A percentile compares a stretch with the other conserved stretches of the same genome.
Conservation (phyloP, 2,113 vertebrate species). For the Leptobrachium leishanense region DNA sequence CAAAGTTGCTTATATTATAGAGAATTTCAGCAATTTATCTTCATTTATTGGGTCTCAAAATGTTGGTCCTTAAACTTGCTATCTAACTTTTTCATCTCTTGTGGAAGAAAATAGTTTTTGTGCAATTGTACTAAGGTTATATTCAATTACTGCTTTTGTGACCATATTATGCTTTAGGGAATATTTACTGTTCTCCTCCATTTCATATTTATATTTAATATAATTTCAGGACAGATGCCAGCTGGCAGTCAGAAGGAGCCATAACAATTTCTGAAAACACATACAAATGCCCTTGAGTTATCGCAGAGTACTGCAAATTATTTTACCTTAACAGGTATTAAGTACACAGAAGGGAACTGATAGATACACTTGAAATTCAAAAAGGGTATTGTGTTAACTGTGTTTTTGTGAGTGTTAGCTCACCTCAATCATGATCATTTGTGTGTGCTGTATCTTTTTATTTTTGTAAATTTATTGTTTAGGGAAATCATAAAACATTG, state of each 20-base stretch:
- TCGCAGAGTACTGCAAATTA: not conserved
- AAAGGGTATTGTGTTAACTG: not conserved
- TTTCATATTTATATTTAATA: not conserved
- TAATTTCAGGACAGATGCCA: slow-evolving; percentile 6
- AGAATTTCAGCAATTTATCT: too few species aligned
- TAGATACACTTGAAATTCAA: not conserved
- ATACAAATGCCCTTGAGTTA: not conserved
- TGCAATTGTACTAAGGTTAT: not conserved
- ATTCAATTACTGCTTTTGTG: not conserved
- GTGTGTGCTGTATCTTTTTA: too few species aligned
- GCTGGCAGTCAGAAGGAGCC: not conserved
- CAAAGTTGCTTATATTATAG: too few species aligned
- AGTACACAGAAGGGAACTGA: not conserved
- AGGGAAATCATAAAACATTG: too few species aligned
- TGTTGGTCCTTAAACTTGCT: too few species aligned
- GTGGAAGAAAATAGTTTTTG: not conserved
- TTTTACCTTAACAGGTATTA: slow-evolving; percentile 2
- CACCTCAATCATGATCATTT: too few species aligned
- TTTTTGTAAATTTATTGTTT: too few species aligned
- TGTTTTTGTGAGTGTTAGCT: not conserved
- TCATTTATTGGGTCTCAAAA: too few species aligned
- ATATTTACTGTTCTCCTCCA: not conserved
- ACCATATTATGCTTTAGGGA: not conserved
- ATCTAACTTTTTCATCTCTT: not conserved
- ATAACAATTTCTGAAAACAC: not conserved